Percentiles rank a stretch among this genome's conserved stretches.
These are phyloP conservation scores for Menura novaehollandiae DNA, from an alignment of 2,113 vertebrate species.

Conservation along the genomic window DNA sequence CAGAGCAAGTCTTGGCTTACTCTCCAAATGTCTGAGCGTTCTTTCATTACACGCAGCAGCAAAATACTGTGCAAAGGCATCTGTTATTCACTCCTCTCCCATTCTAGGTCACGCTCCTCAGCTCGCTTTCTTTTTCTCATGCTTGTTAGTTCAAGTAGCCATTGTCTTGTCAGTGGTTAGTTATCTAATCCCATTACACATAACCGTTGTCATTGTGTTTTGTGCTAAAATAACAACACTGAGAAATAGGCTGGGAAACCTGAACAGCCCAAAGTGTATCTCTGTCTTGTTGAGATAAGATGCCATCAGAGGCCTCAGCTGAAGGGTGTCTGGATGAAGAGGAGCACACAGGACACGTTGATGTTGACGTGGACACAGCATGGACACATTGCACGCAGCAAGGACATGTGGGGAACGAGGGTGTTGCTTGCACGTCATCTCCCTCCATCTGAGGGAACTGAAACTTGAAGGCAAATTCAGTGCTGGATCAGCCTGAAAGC, in stretches of 20 bases:
- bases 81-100: neutral
- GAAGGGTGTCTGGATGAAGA: neutral
- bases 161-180: neutral
- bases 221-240: neutral
- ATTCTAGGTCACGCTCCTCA: neutral
- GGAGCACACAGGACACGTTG: accelerated
- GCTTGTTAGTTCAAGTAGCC: neutral
- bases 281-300: neutral
- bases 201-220: neutral
- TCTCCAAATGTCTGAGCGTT: neutral
- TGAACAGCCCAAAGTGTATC: neutral
- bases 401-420: accelerated
- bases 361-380: neutral
- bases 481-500: neutral
- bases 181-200: neutral
- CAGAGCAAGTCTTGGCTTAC: neutral
- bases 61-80: neutral
- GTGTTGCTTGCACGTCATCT: neutral
- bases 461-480: neutral
- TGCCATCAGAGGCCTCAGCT: neutral
- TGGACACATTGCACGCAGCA: neutral
- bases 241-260: neutral
- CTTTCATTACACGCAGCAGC: neutral
- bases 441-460: neutral
- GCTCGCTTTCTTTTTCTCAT: neutral